Conservation (phyloP, 2,113 vertebrate species). For the Menidia beryllina region DNA sequence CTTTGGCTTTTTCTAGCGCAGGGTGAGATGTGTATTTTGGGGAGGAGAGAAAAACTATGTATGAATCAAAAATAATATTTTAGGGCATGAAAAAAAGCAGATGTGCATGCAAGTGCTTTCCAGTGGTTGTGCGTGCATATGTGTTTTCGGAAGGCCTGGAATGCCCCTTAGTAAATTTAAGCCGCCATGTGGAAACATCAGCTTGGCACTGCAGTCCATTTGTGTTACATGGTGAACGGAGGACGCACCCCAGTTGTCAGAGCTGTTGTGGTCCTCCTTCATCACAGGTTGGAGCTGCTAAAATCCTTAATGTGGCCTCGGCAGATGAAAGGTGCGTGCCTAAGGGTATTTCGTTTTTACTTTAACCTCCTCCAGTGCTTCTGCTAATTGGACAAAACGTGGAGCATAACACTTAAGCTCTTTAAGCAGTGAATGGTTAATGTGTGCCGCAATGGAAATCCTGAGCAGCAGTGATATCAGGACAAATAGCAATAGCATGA, state of each 20-base stretch:
- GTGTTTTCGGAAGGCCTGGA: slow-evolving; percentile 37
- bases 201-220: slow-evolving; percentile 73
- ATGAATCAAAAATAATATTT: slow-evolving; percentile 27
- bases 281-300: slow-evolving; percentile 32
- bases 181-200: slow-evolving; percentile 76
- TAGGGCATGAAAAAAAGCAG: slow-evolving; percentile 10
- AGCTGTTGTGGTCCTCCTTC: slow-evolving; percentile 20
- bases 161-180: slow-evolving; percentile 62
- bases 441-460: slow-evolving; percentile 18
- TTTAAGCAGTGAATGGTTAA: neutral
- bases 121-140: neutral
- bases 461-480: slow-evolving; percentile 3
- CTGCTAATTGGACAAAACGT: slow-evolving; percentile 39
- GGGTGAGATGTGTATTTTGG: slow-evolving; percentile 32
- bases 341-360: slow-evolving; percentile 6
- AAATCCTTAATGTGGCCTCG: slow-evolving; percentile 37
- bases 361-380: neutral
- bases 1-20: slow-evolving; percentile 36
- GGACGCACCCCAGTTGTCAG: slow-evolving; percentile 41
- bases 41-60: slow-evolving; percentile 6
- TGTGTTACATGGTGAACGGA: slow-evolving; percentile 73
- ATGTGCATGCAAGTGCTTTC: slow-evolving; percentile 3
- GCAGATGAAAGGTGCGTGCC: slow-evolving; percentile 26
- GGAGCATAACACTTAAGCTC: neutral
- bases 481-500: slow-evolving; percentile 8